Percentiles rank a stretch among this genome's conserved stretches.
phyloP scores from a whole-genome alignment of 1,140 invertebrate species.

The Lepidurus arcticus region DNA sequence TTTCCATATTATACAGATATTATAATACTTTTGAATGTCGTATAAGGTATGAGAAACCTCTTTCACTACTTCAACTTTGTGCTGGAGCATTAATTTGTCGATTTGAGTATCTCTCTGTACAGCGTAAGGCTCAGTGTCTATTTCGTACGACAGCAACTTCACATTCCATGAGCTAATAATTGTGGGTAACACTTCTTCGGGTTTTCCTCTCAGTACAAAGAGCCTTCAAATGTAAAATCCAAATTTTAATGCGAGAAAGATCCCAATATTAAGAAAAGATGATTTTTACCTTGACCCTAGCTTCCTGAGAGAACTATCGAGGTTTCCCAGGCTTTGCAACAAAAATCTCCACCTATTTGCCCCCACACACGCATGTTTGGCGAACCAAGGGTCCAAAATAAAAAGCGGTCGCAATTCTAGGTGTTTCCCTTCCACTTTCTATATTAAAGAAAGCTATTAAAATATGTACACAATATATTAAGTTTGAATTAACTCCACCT shows the following conservation, averaged over 20 bases:
- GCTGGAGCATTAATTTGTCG: slow-evolving; percentile 52
- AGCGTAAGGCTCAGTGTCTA: slow-evolving; percentile 65
- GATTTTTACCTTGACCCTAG: slow-evolving; percentile 47
- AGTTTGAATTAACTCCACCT: background rate
- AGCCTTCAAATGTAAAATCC: slow-evolving; percentile 43
- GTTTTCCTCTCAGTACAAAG: slow-evolving; percentile 60
- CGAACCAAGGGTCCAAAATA: slow-evolving; percentile 60
- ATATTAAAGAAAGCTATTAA: slow-evolving; percentile 12
- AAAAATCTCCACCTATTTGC: slow-evolving; percentile 64
- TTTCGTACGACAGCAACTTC: slow-evolving; percentile 58
- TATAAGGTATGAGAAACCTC: slow-evolving; percentile 65
- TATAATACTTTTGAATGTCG: slow-evolving; percentile 42
- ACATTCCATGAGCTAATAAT: slow-evolving; percentile 64
- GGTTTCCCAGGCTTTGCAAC: slow-evolving; percentile 58
- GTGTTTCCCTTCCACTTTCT: slow-evolving; percentile 43
- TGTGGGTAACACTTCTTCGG: slow-evolving; percentile 55
- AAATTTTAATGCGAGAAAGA: background rate
- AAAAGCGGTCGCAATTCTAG: slow-evolving; percentile 57
- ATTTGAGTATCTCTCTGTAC: slow-evolving; percentile 56
- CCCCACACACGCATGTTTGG: slow-evolving; percentile 56
- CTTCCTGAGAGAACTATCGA: slow-evolving; percentile 56
- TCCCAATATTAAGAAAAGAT: background rate
- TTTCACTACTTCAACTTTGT: slow-evolving; percentile 54
- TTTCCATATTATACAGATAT: too few species aligned
- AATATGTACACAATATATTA: background rate